phyloP scores from a whole-genome alignment of 2,888 invertebrate species.

The Acleris sparsana region DNA sequence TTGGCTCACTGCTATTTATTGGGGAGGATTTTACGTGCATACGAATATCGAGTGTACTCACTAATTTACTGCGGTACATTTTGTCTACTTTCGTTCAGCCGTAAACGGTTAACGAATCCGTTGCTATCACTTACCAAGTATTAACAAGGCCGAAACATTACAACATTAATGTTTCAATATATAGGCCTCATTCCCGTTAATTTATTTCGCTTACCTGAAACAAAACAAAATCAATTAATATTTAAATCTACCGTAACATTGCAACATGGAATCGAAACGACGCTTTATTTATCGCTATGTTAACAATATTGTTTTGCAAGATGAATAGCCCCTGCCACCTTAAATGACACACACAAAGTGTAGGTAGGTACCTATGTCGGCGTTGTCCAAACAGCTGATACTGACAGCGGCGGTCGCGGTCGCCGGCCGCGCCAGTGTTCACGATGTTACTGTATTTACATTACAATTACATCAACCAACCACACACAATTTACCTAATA shows the following conservation, averaged over 20 bases:
- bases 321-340: constrained; percentile 1
- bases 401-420: constrained; percentile 72
- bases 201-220: constrained; percentile 36
- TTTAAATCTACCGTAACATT: not conserved
- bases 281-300: not conserved
- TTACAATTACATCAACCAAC: constrained; percentile 5
- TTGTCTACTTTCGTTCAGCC: too few relatives aligned
- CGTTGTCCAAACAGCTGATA: constrained; percentile 59
- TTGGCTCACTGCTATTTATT: too few relatives aligned
- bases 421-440: constrained; percentile 47
- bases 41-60: too few relatives aligned
- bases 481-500: not conserved
- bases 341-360: constrained; percentile 1
- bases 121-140: too few relatives aligned
- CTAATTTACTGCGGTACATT: too few relatives aligned
- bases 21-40: too few relatives aligned
- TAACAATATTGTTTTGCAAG: not conserved
- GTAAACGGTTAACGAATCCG: too few relatives aligned
- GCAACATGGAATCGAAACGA: not conserved
- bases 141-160: too few relatives aligned
- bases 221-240: constrained; percentile 22
- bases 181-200: not conserved
- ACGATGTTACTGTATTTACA: constrained; percentile 39
- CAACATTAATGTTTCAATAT: too few relatives aligned
- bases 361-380: constrained; percentile 42